phyloP scores from a whole-genome alignment of 2,888 invertebrate genomes.

The Dusona sp. region DNA sequence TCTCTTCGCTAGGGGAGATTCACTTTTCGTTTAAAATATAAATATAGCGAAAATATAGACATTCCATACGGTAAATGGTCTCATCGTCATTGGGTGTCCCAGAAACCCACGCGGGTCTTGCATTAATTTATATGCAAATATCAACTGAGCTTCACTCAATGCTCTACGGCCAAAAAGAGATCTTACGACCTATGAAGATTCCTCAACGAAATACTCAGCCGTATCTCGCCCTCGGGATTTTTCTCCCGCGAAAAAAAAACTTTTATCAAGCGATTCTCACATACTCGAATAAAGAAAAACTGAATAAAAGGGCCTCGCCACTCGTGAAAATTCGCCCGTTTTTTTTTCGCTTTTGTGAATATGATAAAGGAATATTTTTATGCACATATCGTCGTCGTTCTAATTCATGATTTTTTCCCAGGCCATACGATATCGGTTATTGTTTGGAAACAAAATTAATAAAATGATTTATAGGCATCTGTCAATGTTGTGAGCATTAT shows the following conservation, averaged over 20 bases:
- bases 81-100: slow-evolving; percentile 24
- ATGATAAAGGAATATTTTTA: background rate
- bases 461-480: background rate
- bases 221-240: slow-evolving; percentile 12
- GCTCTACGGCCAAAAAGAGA: slow-evolving; percentile 45
- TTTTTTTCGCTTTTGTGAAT: background rate
- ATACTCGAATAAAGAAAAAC: slow-evolving; percentile 16
- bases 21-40: slow-evolving; percentile 5
- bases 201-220: background rate
- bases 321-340: background rate
- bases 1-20: slow-evolving; percentile 6
- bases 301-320: background rate
- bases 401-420: background rate
- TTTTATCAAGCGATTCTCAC: slow-evolving; percentile 12
- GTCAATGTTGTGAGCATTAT: background rate
- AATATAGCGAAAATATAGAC: slow-evolving; percentile 33
- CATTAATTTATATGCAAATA: slow-evolving; percentile 67
- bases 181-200: slow-evolving; percentile 37
- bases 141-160: slow-evolving; percentile 50
- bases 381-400: background rate
- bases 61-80: background rate
- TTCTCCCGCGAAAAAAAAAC: slow-evolving; percentile 21
- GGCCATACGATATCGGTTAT: background rate
- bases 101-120: slow-evolving; percentile 7
- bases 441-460: background rate